Conservation (phyloP, 2,888 invertebrate species). For the Amphipyra berbera region DNA sequence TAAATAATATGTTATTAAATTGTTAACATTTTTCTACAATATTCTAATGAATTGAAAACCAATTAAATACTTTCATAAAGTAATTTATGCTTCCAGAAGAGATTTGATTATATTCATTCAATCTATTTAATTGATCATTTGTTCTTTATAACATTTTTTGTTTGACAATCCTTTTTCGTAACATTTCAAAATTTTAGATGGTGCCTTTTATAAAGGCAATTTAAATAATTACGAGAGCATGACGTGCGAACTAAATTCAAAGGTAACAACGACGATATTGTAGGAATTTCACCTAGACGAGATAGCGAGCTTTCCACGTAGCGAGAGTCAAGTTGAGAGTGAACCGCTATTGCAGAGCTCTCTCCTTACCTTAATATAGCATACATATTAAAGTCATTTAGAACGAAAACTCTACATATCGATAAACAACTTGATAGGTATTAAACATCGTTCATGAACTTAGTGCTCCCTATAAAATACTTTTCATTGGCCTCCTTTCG, state of each 20-base stretch:
- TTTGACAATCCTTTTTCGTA: too few species aligned
- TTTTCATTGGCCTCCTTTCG: constrained; percentile 61
- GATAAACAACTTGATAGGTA: constrained; percentile 39
- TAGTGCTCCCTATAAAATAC: constrained; percentile 59
- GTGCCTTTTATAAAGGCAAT: background rate
- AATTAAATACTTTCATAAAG: constrained; percentile 34
- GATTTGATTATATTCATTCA: constrained; percentile 1
- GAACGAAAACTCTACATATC: constrained; percentile 27
- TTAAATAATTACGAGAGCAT: constrained; percentile 3
- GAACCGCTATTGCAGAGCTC: constrained; percentile 44
- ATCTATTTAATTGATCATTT: too few species aligned
- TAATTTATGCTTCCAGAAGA: constrained; percentile 13
- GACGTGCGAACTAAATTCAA: constrained; percentile 62
- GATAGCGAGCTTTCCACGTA: constrained; percentile 81
- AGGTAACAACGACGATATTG: constrained; percentile 72
- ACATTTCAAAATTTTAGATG: too few species aligned
- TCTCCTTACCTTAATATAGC: constrained; percentile 57
- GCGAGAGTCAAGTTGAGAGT: constrained; percentile 65
- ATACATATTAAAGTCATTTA: constrained; percentile 48
- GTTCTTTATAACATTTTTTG: too few species aligned
- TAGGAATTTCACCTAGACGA: constrained; percentile 80
- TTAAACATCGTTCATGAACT: constrained; percentile 57
- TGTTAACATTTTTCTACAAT: constrained; percentile 42
- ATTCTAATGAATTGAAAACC: constrained; percentile 34
- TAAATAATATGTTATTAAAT: constrained; percentile 57